Evolutionary conservation across 1,140 invertebrate species (phyloP), one percentile per base, ranked within the genome.

Genomic region (Luehdorfia chinensis): DNA sequence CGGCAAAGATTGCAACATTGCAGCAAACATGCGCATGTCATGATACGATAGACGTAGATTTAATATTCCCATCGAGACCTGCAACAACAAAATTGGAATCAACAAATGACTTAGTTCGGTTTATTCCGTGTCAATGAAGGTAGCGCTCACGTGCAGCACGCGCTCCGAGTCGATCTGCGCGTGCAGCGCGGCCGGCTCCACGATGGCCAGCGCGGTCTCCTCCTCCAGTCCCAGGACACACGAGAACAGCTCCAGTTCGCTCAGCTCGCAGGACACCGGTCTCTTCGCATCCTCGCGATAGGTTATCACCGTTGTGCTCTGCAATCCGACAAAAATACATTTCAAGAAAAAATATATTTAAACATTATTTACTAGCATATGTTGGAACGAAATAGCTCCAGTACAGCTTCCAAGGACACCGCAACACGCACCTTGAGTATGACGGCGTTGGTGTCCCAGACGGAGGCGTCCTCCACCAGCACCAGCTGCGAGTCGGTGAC

Each of bases 401-500:
- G n/a, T n/a, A n/a, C n/a, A n/a, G n/a, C n/a, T n/a, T n/a, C n/a
- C n/a, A n/a, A n/a, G n/a, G n/a, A n/a, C n/a, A n/a, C n/a, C n/a
- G n/a, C n/a, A n/a, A n/a, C n/a, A n/a, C n/a, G n/a, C n/a, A 94
- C 92, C 86, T 96, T 97, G 0, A 99, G 87, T 70, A 99, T 99
- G 2, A 98, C 95, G 15, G 97, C 96, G 84, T 97, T 97, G 0
- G 96, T 94, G 76, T 98, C 96, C 85, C 91, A 91, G 0, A 93
- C 87, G 1, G 94, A 93, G 2, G 94, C 93, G 70, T 98, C 93
- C 83, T 99, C 97, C 0, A 99, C 94, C 2, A 99, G 87, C 13
- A 99, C 96, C 14, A 99, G 87, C 87, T 99, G 96, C 1, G 96
- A 98, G 75, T 99, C 96, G 0, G 95, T 97, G 2, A 99, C 93